Conservation (phyloP, 2,797 vertebrate species). For the Melanotaenia pygmaea region DNA sequence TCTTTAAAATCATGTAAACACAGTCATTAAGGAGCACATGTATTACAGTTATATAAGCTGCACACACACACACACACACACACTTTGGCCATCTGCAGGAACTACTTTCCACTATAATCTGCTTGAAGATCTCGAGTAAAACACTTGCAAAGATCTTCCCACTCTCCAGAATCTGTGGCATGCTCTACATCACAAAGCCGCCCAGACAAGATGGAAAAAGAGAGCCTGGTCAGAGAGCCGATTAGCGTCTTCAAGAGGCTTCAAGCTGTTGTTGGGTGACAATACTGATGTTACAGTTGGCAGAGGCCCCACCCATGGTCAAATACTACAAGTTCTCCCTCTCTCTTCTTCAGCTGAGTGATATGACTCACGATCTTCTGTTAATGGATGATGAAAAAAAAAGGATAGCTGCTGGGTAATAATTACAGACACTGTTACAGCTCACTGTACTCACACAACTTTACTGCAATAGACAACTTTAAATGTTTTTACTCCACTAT, state of each 20-base stretch:
- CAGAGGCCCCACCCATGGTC: background rate
- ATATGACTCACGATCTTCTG: slow-evolving; percentile 68
- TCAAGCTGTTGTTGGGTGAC: slow-evolving; percentile 8
- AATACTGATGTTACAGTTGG: slow-evolving; percentile 8
- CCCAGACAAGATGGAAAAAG: background rate
- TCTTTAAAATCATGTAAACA: slow-evolving; percentile 56
- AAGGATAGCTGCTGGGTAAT: slow-evolving; percentile 63
- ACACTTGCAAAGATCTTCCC: slow-evolving; percentile 14
- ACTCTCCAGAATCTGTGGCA: background rate
- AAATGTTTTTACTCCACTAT: too few species aligned
- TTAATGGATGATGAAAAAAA: slow-evolving; percentile 68
- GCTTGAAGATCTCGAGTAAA: slow-evolving; percentile 35
- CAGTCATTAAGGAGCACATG: slow-evolving; percentile 38
- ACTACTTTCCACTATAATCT: slow-evolving; percentile 51
- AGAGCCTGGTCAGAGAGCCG: background rate
- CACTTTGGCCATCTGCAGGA: slow-evolving; percentile 55
- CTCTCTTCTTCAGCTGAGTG: slow-evolving; percentile 22
- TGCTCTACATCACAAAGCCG: slow-evolving; percentile 6
- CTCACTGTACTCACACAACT: too few species aligned
- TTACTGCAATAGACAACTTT: background rate
- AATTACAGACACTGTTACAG: slow-evolving; percentile 46
- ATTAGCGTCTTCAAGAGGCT: slow-evolving; percentile 18
- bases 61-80: slow-evolving; percentile 4
- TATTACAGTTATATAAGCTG: slow-evolving; percentile 72
- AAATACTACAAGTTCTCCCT: background rate